Evolutionary conservation across 2,797 vertebrate genomes (phyloP).

Genomic region (Limnodromus scolopaceus): DNA sequence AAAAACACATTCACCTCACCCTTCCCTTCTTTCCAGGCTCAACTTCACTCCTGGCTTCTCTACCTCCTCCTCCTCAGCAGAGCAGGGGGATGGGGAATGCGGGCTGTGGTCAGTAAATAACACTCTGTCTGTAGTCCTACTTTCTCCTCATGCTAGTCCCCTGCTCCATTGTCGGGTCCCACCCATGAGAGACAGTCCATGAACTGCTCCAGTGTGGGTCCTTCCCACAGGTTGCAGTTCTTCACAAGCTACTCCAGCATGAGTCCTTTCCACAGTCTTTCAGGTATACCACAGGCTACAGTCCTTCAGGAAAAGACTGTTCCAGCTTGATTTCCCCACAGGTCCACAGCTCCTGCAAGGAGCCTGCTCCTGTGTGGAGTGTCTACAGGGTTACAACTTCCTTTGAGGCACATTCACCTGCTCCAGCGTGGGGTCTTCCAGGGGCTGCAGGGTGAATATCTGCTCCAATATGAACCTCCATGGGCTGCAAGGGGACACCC

Average conservation of each 20-base stretch:
- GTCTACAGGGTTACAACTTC: background rate
- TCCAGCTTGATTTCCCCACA: rapidly evolving
- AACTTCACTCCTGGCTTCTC: background rate
- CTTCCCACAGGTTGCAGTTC: background rate
- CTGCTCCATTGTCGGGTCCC: background rate
- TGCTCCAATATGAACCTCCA: background rate
- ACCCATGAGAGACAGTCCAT: background rate
- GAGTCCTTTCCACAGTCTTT: background rate
- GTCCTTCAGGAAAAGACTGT: background rate
- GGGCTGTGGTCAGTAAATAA: background rate
- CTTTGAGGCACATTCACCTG: background rate
- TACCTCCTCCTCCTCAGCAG: background rate
- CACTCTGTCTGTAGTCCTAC: background rate
- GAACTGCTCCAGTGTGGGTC: background rate
- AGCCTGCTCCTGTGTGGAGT: background rate
- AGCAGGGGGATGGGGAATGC: background rate
- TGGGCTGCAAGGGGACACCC: background rate
- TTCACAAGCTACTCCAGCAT: background rate
- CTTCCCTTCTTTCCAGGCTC: background rate
- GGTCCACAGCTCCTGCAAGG: background rate
- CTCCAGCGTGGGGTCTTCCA: background rate
- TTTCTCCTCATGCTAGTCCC: background rate
- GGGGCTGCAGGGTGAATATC: background rate
- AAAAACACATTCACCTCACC: background rate
- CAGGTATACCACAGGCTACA: background rate